A percentile compares a stretch with the other conserved stretches of the same genome.
These are phyloP conservation scores for Slavum lentiscoides DNA, from an alignment of 2,888 invertebrate genomes.

Conservation along the genomic window DNA sequence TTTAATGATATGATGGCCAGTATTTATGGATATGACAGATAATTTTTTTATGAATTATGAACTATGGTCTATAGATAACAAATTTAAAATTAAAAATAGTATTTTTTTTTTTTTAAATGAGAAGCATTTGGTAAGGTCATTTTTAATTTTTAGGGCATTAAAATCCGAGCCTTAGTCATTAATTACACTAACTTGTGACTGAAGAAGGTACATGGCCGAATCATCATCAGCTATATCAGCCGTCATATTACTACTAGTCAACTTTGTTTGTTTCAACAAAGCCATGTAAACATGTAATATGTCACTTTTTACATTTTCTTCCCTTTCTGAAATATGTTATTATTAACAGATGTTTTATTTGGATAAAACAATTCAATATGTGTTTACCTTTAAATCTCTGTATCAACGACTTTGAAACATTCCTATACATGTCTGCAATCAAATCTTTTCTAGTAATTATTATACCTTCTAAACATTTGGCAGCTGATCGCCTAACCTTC, in stretches of 20 bases:
- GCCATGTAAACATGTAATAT: conserved; percentile 96
- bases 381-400: conserved; percentile 82
- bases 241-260: conserved; percentile 67
- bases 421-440: conserved; percentile 83
- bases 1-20: no score
- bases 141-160: no score
- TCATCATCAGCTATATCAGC: conserved; percentile 75
- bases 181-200: conserved; percentile 57
- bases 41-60: no score
- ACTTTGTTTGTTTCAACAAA: conserved; percentile 82
- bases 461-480: conserved; percentile 95
- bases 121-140: no score
- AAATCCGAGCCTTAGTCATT: neutral
- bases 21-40: no score
- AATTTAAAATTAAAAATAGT: no score
- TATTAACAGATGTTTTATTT: neutral
- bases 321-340: conserved; percentile 72
- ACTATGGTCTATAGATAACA: no score
- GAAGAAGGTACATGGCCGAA: conserved; percentile 60
- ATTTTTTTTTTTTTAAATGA: no score
- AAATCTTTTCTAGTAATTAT: conserved; percentile 91
- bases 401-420: conserved; percentile 88
- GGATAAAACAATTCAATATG: neutral
- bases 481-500: conserved; percentile 95
- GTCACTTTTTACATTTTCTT: conserved; percentile 98